Percentiles rank a stretch among this genome's conserved stretches.
Conservation (phyloP, 2,888 invertebrate genomes). For the Neoitamus cyanurus region DNA sequence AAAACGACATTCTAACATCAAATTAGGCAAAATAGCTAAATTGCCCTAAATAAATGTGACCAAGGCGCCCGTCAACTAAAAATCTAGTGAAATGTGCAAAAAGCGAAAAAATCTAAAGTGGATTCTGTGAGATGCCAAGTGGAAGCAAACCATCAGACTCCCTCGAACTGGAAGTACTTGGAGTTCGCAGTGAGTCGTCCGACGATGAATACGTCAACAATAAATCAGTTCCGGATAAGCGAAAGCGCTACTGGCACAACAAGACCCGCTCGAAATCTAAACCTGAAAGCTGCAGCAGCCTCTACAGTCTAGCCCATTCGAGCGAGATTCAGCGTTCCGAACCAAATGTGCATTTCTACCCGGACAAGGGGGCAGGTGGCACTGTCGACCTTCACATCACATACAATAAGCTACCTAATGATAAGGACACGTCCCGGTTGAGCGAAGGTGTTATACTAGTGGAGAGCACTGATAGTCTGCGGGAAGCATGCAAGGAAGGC, state of each 20-base stretch:
- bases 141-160: constrained; percentile 61
- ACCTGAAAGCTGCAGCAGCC: constrained; percentile 51
- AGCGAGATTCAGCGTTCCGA: constrained; percentile 54
- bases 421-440: constrained; percentile 44
- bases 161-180: constrained; percentile 69
- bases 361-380: constrained; percentile 10
- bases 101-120: constrained; percentile 47
- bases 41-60: not conserved
- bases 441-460: constrained; percentile 45
- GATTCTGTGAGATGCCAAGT: constrained; percentile 58
- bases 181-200: constrained; percentile 63
- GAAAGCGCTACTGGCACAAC: constrained; percentile 48
- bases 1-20: not conserved
- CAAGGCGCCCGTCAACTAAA: not conserved
- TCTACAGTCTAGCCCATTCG: constrained; percentile 48
- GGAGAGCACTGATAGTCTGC: constrained; percentile 50
- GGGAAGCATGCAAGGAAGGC: constrained; percentile 27
- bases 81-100: constrained; percentile 39
- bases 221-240: constrained; percentile 40
- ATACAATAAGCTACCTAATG: constrained; percentile 16
- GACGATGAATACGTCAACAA: constrained; percentile 51
- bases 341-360: constrained; percentile 54
- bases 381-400: constrained; percentile 11
- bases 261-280: constrained; percentile 43
- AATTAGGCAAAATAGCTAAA: not conserved